Percentiles rank a stretch among this genome's conserved stretches.
phyloP scores from a whole-genome alignment of 1,140 invertebrate genomes.

The Drosophila watanabei region DNA sequence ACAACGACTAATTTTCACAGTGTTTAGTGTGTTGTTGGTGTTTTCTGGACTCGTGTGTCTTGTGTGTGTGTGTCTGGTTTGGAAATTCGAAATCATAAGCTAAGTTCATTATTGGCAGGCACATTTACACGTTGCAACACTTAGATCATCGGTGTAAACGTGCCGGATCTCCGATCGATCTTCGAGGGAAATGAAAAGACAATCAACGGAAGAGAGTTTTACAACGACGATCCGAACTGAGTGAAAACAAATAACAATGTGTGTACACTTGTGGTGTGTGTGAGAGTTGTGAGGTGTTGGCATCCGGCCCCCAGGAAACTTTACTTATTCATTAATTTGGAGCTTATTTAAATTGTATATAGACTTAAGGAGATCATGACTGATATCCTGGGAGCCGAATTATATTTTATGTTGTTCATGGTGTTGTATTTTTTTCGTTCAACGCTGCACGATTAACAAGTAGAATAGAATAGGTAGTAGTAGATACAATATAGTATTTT shows the following conservation, averaged over 20 bases:
- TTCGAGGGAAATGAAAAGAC: conserved; percentile 44
- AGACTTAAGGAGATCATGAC: not conserved
- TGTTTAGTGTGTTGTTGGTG: conserved; percentile 53
- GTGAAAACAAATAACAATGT: conserved; percentile 65
- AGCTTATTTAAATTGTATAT: not conserved
- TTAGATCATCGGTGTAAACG: conserved; percentile 60
- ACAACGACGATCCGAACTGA: conserved; percentile 80
- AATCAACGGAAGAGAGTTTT: conserved; percentile 54
- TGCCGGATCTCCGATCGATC: conserved; percentile 42
- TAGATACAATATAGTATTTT: conserved; percentile 63
- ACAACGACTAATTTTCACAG: conserved; percentile 77
- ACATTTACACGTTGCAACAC: conserved; percentile 68
- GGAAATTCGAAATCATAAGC: conserved; percentile 61
- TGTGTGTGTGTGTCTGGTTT: conserved; percentile 15
- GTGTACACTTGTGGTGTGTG: conserved; percentile 49
- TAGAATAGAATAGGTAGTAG: conserved; percentile 70
- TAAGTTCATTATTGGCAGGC: conserved; percentile 66
- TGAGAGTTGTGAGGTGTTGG: conserved; percentile 21
- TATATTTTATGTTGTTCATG: conserved; percentile 34
- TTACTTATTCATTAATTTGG: too few species aligned
- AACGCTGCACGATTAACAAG: conserved; percentile 81
- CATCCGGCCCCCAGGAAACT: not conserved
- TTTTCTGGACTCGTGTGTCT: conserved; percentile 29
- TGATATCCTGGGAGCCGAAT: conserved; percentile 5
- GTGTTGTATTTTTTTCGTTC: conserved; percentile 55